Evolutionary conservation across 2,888 invertebrate genomes (phyloP), one percentile per base, ranked within the genome.

Genomic region (Brachylomia viminalis): DNA sequence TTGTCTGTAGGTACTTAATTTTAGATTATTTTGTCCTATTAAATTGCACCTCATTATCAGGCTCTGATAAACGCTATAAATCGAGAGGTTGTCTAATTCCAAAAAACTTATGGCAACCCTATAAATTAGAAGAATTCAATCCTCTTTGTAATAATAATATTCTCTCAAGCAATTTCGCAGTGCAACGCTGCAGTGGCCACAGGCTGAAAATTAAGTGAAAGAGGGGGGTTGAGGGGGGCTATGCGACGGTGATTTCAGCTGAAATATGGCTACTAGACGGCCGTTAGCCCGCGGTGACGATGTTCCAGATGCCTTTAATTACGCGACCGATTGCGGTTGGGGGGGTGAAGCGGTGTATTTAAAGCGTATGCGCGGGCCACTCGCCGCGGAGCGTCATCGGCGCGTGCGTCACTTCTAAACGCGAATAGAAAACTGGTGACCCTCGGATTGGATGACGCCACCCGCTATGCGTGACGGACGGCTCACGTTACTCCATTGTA

Each of bases 341-440:
- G 82, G 85, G 86, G 86, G 84, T 87, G 83, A 82, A 81, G 86
- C 83, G 79, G 83, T 87, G 81, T 90, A 89, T 87, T 88, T 94
- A 93, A 93, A 94, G 92, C 92, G 91, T 90, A 89, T 88, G 90
- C 89, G 88, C 85, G 85, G 88, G 82, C 85, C 87, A 88, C 82
- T 87, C 83, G 88, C 79, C 86, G 68, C 89, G 86, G 84, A 84
- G 89, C 95, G 95, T 95, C 95, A 94, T 89, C 88, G 92, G 92
- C 94, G 93, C 93, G 95, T 95, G 96, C 96, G 96, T 96, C 95
- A 96, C 94, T 85, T 83, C 87, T 84, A 86, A 92, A 95, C 95
- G 92, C 94, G 95, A 95, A 96, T 96, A 96, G 95, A 94, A 94
- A 94, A 92, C 90, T 91, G 89, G 92, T 95, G 95, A 94, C 95